Base-by-base conservation (phyloP, 2,888 invertebrate genomes). In the Apodemia mormo region DNA sequence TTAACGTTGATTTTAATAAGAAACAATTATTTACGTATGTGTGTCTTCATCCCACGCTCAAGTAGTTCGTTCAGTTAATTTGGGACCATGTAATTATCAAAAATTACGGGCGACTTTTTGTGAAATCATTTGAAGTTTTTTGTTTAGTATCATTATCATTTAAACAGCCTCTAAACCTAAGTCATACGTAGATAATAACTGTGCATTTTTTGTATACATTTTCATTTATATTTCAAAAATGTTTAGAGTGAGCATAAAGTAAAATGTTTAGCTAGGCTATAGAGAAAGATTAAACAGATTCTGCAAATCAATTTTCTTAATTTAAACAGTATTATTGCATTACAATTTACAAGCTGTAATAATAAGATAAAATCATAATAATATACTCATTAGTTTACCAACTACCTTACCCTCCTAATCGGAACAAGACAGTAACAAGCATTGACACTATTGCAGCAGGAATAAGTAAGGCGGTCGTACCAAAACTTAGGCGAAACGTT, bases 1-100 rank as follows among this genome's bases (percentile, higher is more conserved):
- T 93, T 92, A 93, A 91, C 92, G 87, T 89, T 85, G 87, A 87
- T 92, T 92, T 92, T 93, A 92, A 92, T 93, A 93, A 91, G 92
- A 90, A 92, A 91, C 92, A 93, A 92, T 93, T 92, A 92, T 92
- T 87, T 86, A 86, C 82, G 85, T 90, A 85, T 87, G 85, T 87
- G 85, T 88, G 85, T 85, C 82, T 85, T 84, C 91, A 80, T 90
- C 93, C 92, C 91, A 92, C 92, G 89, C 85, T 86, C 83, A 86
- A 88, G 89, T 92, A 90, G 88, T 87, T 83, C 78, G 82, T 82
- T 64, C 64, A 33, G 64, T 85, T 87, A 82, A 86, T 88, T 89
- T 87, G 82, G 81, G 81, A 83, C 86, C 86, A 85, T 86, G 86
- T 91, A 92, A 92, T 93, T 92, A 93, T 91, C 87, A 89, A 90